Conservation (phyloP, 2,797 vertebrate genomes). For the Meda fulgida region DNA sequence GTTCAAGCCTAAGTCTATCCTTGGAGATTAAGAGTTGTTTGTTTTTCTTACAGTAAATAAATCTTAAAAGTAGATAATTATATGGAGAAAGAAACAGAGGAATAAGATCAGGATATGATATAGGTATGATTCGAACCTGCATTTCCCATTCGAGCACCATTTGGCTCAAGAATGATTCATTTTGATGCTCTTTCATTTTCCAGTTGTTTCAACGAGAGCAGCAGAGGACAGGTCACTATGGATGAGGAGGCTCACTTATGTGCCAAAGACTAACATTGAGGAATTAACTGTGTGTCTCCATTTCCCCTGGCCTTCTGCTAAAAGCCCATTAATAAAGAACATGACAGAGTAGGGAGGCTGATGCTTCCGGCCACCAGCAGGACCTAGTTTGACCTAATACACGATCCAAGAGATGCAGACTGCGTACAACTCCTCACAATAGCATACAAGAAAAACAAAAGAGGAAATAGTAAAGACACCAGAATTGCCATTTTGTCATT, state of each 20-base stretch:
- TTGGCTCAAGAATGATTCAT: not conserved
- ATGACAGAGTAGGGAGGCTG: slow-evolving; percentile 44
- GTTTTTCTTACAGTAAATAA: not conserved
- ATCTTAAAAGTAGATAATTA: not conserved
- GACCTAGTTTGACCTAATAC: slow-evolving; percentile 48
- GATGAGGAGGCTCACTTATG: slow-evolving; percentile 36
- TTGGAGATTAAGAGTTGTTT: not conserved
- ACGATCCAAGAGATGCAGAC: slow-evolving; percentile 46
- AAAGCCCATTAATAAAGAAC: slow-evolving; percentile 53
- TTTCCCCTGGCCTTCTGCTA: slow-evolving; percentile 53
- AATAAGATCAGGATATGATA: not conserved
- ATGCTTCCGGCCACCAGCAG: slow-evolving; percentile 41
- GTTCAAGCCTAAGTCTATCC: not conserved
- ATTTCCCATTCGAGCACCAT: not conserved
- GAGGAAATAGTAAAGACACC: slow-evolving; percentile 71
- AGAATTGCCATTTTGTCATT: slow-evolving; percentile 66
- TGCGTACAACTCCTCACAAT: slow-evolving; percentile 60
- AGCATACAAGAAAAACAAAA: slow-evolving; percentile 68
- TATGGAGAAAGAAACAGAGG: not conserved
- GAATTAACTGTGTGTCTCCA: slow-evolving; percentile 47
- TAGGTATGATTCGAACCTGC: not conserved
- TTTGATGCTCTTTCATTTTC: not conserved
- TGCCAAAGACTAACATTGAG: slow-evolving; percentile 47
- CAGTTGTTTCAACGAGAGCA: slow-evolving; percentile 15
- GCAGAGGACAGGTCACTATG: slow-evolving; percentile 43